phyloP scores from a whole-genome alignment of 2,113 vertebrate species.

The Corydoras maculifer region DNA sequence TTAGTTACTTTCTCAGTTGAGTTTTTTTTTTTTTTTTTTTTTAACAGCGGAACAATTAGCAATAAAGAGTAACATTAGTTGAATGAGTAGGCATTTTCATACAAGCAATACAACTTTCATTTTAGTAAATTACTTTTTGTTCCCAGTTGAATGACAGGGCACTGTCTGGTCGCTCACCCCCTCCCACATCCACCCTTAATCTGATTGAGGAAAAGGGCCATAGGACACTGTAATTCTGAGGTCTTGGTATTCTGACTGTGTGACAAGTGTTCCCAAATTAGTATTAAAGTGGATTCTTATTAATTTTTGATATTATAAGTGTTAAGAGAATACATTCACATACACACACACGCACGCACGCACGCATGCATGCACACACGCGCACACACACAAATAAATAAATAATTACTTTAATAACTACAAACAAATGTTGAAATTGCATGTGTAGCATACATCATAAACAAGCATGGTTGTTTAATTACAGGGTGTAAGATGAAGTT shows the following conservation, averaged over 20 bases:
- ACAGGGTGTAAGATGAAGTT: too few species aligned
- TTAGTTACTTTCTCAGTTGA: constrained; percentile 37
- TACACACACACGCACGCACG: constrained; percentile 26
- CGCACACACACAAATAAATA: too few species aligned
- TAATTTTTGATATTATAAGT: constrained; percentile 48
- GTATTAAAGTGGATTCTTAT: constrained; percentile 53
- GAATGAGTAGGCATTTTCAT: constrained; percentile 68
- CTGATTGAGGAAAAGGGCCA: constrained; percentile 62
- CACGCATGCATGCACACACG: too few species aligned
- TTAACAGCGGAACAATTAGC: constrained; percentile 66
- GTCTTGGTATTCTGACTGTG: constrained; percentile 61
- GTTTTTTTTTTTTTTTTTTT: constrained; percentile 62
- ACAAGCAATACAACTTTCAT: constrained; percentile 70
- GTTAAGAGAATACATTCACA: constrained; percentile 50
- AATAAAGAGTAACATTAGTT: constrained; percentile 63
- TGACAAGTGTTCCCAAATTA: constrained; percentile 60
- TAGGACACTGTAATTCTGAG: constrained; percentile 60
- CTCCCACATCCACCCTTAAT: constrained; percentile 58
- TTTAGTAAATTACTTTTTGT: constrained; percentile 71
- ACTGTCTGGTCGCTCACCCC: constrained; percentile 43
- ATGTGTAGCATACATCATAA: too few species aligned
- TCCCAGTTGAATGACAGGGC: constrained; percentile 65
- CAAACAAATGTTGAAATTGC: constrained; percentile 13
- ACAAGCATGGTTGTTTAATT: too few species aligned
- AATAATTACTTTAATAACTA: constrained; percentile 43